Base-by-base conservation (phyloP, 1,140 invertebrate genomes). In the Dinothrombium tinctorium region DNA sequence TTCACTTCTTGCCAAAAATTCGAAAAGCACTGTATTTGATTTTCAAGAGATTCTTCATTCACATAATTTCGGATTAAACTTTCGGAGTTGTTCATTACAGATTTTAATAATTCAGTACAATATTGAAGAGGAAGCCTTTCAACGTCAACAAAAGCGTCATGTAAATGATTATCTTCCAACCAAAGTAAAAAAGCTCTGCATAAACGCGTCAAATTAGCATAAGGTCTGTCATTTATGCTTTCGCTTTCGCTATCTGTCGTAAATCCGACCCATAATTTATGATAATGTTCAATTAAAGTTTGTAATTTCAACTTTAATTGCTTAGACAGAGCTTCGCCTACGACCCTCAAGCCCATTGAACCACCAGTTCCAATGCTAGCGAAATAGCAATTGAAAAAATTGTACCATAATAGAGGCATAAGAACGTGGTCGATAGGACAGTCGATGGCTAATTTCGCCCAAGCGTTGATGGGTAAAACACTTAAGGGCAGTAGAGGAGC, bases 391-490 rank as follows among this genome's bases (percentile, higher is more conserved):
- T 12, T 19, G 23, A 44, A 47, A 45, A 44, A 47, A 19, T 45
- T 46, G 23, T 32, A 40, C 32, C 29, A 45, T 19, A 45, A 24
- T 25, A 45, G 25, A n/a, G 39, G 38, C 5, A 45, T 21, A 3
- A 46, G 19, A 19, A 36, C 36, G 29, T 24, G 33, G 24, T 43
- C n/a, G 12, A 14, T 17, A 1, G 38, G 26, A 9, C 17, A 32
- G 6, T 42, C 37, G 12, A 48, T 23, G 6, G 33, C 22, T 11
- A 17, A 24, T 36, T 36, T 29, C 1, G 35, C 33, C 29, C 48
- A 43, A 14, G 33, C 48, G 25, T 47, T 48, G 8, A 48, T 42
- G 11, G 46, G 46, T 23, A 48, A 29, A 1, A 45, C 23, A 23
- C 11, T 9, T 9, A 19, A 17, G 21, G 43, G 36, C 29, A 48